Conservation (phyloP, 1,140 invertebrate genomes). For the Archegozetes longisetosus region DNA sequence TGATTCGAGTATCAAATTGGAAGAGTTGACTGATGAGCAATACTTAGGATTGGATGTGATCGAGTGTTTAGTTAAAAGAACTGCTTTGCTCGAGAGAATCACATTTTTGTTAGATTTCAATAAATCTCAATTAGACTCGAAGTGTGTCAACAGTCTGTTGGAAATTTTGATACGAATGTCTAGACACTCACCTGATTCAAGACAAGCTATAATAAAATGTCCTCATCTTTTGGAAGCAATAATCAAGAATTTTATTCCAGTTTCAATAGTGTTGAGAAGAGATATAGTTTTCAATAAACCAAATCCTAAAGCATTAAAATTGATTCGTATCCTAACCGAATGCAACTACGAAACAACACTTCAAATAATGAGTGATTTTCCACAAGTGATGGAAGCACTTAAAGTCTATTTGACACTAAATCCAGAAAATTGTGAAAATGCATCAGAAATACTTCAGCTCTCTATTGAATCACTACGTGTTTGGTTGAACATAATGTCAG, state of each 20-base stretch:
- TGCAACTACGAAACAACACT: no score
- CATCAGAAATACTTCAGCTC: background rate
- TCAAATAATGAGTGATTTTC: conserved; percentile 7
- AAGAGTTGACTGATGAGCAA: conserved; percentile 14
- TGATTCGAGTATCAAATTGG: conserved; percentile 7
- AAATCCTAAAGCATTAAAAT: conserved; percentile 10
- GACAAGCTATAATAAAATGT: conserved; percentile 3
- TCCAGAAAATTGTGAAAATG: conserved; percentile 6
- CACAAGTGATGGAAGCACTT: conserved; percentile 5
- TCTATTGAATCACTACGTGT: conserved; percentile 14
- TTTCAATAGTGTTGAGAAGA: background rate
- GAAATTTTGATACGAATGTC: conserved; percentile 19
- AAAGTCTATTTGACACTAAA: conserved; percentile 10
- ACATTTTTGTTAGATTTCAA: background rate
- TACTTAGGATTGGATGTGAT: conserved; percentile 13
- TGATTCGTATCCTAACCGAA: conserved; percentile 9
- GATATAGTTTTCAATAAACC: background rate
- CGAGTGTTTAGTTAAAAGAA: conserved; percentile 12
- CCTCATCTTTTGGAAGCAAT: conserved; percentile 10
- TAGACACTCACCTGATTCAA: conserved; percentile 11
- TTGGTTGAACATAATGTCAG: conserved; percentile 8
- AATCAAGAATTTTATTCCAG: background rate
- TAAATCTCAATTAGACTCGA: conserved; percentile 1
- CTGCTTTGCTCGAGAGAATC: conserved; percentile 14
- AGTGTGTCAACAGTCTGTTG: conserved; percentile 3